Evolutionary conservation across 2,113 vertebrate species (phyloP).

Genomic region (Carettochelys insculpta): DNA sequence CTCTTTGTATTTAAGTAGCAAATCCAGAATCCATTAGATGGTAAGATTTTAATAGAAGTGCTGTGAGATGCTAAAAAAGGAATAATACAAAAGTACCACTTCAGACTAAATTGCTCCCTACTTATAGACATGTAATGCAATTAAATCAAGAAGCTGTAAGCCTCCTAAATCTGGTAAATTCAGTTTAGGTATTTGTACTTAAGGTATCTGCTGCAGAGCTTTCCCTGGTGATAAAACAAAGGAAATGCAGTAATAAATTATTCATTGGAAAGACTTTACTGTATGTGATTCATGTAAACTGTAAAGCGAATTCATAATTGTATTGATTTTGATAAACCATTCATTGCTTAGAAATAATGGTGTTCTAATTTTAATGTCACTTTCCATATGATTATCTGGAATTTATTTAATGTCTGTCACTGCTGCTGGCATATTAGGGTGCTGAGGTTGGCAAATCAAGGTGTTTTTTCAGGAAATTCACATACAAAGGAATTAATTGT

Average conservation of each 20-base stretch:
- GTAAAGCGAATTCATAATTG: neutral
- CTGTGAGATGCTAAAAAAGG: slow-evolving; percentile 64
- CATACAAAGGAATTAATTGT: neutral
- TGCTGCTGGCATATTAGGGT: neutral
- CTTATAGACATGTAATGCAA: slow-evolving; percentile 76
- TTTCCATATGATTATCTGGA: neutral
- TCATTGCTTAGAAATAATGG: neutral
- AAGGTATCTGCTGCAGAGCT: slow-evolving; percentile 13
- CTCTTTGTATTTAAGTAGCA: neutral
- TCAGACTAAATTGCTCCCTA: slow-evolving; percentile 76
- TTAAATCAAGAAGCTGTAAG: slow-evolving; percentile 73
- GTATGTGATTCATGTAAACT: neutral
- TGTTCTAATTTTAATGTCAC: neutral
- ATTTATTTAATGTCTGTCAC: neutral
- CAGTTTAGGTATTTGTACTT: slow-evolving; percentile 65
- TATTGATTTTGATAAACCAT: neutral
- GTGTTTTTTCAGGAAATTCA: neutral
- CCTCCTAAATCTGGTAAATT: slow-evolving; percentile 62
- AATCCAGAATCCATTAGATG: slow-evolving; percentile 36
- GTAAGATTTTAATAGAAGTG: slow-evolving; percentile 46
- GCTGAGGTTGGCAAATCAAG: neutral
- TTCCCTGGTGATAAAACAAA: slow-evolving; percentile 17
- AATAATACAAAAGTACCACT: slow-evolving; percentile 71
- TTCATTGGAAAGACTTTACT: neutral
- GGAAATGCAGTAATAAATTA: neutral